A percentile compares a stretch with the other conserved stretches of the same genome.
Conservation (phyloP, 1,140 invertebrate genomes). For the Schlechtendalia chinensis region DNA sequence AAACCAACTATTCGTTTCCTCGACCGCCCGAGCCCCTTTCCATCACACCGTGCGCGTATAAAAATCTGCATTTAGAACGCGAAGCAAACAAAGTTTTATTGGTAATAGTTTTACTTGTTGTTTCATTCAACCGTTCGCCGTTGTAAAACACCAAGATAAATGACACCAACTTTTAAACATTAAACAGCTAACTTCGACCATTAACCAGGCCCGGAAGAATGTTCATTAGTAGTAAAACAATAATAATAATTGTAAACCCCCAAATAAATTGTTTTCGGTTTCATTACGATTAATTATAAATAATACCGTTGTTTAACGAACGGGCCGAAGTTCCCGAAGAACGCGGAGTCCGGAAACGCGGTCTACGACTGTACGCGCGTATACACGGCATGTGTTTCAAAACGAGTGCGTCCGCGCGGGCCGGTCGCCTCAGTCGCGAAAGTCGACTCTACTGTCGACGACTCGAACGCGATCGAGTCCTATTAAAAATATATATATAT, state of each 20-base stretch:
- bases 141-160: conserved; percentile 45
- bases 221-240: conserved; percentile 49
- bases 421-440: too few relatives aligned
- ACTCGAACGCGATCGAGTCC: too few relatives aligned
- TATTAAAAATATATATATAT: too few relatives aligned
- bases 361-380: too few relatives aligned
- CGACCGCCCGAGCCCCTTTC: too few relatives aligned
- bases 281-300: conserved; percentile 45
- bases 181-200: conserved; percentile 47
- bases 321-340: too few relatives aligned
- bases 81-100: conserved; percentile 38
- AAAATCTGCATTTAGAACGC: background rate
- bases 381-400: too few relatives aligned
- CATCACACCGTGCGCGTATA: background rate
- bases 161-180: conserved; percentile 44
- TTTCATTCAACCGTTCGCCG: conserved; percentile 20
- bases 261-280: conserved; percentile 48
- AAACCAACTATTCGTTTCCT: too few relatives aligned
- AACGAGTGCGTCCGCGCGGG: too few relatives aligned
- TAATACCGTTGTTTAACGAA: conserved; percentile 37
- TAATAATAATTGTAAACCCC: conserved; percentile 47
- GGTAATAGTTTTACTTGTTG: conserved; percentile 30
- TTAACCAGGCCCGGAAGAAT: conserved; percentile 35
- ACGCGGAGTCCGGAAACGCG: too few relatives aligned
- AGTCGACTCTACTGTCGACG: too few relatives aligned